Evolutionary conservation across 2,888 invertebrate genomes (phyloP), one percentile per base, ranked within the genome.

Genomic region (Mimachlamys varia): DNA sequence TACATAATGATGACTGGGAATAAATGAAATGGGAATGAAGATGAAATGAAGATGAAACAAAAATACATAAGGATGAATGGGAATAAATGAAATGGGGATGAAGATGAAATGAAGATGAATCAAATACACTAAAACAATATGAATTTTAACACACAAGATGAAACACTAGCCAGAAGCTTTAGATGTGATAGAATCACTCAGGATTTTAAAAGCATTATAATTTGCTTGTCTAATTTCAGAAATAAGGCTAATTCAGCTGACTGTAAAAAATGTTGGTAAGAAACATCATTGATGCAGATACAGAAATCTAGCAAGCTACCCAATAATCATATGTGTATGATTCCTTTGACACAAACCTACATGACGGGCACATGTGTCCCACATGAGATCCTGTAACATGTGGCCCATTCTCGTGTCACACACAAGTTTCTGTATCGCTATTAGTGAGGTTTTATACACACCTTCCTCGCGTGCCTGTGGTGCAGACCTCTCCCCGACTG

Each of bases 381-480:
- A 27, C 76, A 33, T 10, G 22, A 15, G n/a, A n/a, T 62, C 22
- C n/a, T 62, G 17, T 53, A 53, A 53, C 13, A 53, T 15, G 12
- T n/a, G n/a, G n/a, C n/a, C 19, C 12, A 19, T 5, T 2, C 17
- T n/a, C n/a, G n/a, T 76, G 33, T 76, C 27, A 76, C 76, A 76
- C 33, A 53, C 53, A 17, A 2, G 19, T 53, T 53, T n/a, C n/a
- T n/a, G n/a, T n/a, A n/a, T n/a, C n/a, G n/a, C n/a, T n/a, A n/a
- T n/a, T n/a, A n/a, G n/a, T n/a, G n/a, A n/a, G 53, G 0, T 76
- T 62, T 33, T 10, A 27, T 76, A 76, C 76, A 76, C 89, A 94
- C 94, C 94, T 94, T 94, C 94, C 87, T 91, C 91, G n/a, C 92
- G 92, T 33, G 94, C 94, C 88, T 94, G 93, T 58, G 94, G 93